Percentiles rank a stretch among this genome's conserved stretches.
These are phyloP conservation scores for Apodemus speciosus DNA, from an alignment of 2,113 vertebrate genomes.

Conservation along the genomic window DNA sequence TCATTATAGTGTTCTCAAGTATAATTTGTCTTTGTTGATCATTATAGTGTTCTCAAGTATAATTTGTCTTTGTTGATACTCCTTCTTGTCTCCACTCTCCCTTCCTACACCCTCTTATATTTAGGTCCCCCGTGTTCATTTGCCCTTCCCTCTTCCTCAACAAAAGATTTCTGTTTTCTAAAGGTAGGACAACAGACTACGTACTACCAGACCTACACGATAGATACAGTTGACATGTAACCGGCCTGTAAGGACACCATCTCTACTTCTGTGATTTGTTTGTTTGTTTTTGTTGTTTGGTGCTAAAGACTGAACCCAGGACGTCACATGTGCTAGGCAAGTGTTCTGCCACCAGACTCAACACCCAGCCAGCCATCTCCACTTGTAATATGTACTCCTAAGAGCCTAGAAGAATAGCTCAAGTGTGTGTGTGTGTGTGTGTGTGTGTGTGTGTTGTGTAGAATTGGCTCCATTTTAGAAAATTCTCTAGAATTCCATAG, in stretches of 20 bases:
- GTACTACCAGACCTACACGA: neutral
- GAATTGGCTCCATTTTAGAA: neutral
- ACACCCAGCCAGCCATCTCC: neutral
- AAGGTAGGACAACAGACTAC: neutral
- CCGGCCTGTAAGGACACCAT: neutral
- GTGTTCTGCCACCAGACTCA: neutral
- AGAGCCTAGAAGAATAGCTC: neutral
- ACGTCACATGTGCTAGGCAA: neutral
- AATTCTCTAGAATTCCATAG: slow-evolving; percentile 2
- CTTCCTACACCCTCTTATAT: neutral
- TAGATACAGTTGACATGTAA: neutral
- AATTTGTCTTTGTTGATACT: neutral
- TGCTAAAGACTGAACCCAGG: neutral
- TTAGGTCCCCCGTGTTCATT: neutral
- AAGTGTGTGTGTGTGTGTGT: neutral
- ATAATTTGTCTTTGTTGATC: neutral
- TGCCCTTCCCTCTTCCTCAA: neutral
- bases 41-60: neutral
- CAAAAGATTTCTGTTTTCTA: slow-evolving; percentile 11
- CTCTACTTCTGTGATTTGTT: slow-evolving; percentile 17
- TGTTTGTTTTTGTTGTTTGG: neutral
- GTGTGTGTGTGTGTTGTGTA: neutral
- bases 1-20: neutral
- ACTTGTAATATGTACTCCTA: neutral
- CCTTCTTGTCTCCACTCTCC: rapidly evolving